Base-by-base conservation (phyloP, 2,888 invertebrate species). In the Sthenelais limicola region DNA sequence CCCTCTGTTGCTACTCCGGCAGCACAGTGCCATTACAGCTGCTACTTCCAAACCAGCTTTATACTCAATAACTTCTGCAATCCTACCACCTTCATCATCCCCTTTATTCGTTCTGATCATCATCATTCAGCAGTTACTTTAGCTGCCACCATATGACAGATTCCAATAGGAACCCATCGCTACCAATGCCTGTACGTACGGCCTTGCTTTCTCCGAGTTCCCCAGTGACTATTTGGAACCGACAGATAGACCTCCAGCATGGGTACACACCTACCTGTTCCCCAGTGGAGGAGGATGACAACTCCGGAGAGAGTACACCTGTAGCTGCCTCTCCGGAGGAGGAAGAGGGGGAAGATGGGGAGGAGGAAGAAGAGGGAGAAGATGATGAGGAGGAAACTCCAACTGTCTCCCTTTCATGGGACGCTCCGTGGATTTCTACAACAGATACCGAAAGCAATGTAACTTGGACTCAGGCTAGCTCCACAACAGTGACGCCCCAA, bases 141-240 rank as follows among this genome's bases (percentile, higher is more conserved):
- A n/a, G n/a, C n/a, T n/a, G n/a, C n/a, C 49, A 49, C 52, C 3
- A 15, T 30, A 62, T 62, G 62, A 38, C 62, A 5, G 62, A 62
- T 26, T 26, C 38, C 24, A 62, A 62, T 18, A 62, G 62, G 35
- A 62, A 62, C 62, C 62, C 62, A 62, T n/a, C n/a, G n/a, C n/a
- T n/a, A n/a, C n/a, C n/a, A n/a, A n/a, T 26, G 18, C 38, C 35
- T 18, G 32, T 35, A 24, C 26, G 62, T 15, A 62, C 62, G 24
- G 26, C 62, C 21, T 15, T 62, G 15, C 62, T 62, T 43, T 38
- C 62, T 28, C 62, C 62, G 3, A 26, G 38, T 26, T 62, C 62
- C 4, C 62, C 62, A 35, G 62, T 62, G n/a, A 62, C 62, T 24
- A 62, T 62, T 24, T 62, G 62, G 62, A 62, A 62, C 62, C 15